Base-by-base conservation (phyloP, 2,113 vertebrate genomes). In the Halichoerus grypus region DNA sequence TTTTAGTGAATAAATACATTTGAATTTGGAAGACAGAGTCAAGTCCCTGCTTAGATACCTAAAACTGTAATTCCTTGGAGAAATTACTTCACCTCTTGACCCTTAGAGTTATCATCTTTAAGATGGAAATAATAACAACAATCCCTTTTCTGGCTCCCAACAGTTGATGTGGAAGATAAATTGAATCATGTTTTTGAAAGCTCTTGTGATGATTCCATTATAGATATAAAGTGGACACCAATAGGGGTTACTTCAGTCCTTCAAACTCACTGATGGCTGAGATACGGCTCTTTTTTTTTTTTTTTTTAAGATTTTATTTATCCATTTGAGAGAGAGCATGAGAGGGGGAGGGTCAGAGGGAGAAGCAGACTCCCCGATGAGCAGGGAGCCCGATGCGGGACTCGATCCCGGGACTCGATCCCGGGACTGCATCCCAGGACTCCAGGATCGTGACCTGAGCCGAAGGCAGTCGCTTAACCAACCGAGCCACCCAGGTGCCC, bases 1-100 rank as follows among this genome's bases (percentile, higher is more conserved):
- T 94, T 95, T 89, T 59, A 24, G 12, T 81, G 36, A 95, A 81
- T 79, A 49, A 92, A 91, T 89, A 71, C 42, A 71, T 90, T 88
- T 94, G 80, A 46, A 92, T 89, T 94, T 63, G 80, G 65, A 82
- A 86, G 72, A 57, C 4, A 57, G 42, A 81, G 82, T 93, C 65
- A 85, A 69, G 65, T 89, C 21, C 18, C 26, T 81, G 49, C 49
- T 94, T 76, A 80, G 28, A 51, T 88, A 46, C 95, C 83, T 88
- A 36, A 31, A 92, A 55, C 42, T 94, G 53, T 61, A 31, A 92
- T 77, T 92, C 74, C 16, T 82, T 94, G 81, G 65, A 42, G 83
- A 96, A 94, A 85, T 87, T 81, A 49, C 49, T 77, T 69, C 18
- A 4, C 31, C 49, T 95, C 15, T 63, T 90, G 57, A 96, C 16